These are phyloP conservation scores for Euphydryas editha DNA, from an alignment of 2,888 invertebrate species.

Conservation along the genomic window DNA sequence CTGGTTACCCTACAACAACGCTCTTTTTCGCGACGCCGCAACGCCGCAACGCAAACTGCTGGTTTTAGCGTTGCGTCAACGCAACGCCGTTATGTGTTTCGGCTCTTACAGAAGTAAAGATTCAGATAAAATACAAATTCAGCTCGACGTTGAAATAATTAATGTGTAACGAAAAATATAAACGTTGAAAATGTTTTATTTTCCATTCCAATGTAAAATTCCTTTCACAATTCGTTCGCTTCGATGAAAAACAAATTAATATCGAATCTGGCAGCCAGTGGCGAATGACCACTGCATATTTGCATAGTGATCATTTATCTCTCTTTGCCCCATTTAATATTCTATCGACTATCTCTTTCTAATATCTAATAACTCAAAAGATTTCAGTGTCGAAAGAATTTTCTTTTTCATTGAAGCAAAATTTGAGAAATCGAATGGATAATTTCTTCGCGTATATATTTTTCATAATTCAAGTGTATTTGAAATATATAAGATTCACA, in stretches of 20 bases:
- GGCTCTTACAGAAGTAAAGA: neutral
- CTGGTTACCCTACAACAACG: too few species aligned
- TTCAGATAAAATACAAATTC: neutral
- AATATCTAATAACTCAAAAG: neutral
- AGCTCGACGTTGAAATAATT: neutral
- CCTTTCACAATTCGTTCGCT: neutral
- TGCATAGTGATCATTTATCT: neutral
- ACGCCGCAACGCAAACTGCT: too few species aligned
- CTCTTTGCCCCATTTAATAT: neutral
- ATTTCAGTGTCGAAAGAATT: neutral
- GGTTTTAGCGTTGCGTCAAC: too few species aligned
- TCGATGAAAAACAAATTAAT: constrained; percentile 8
- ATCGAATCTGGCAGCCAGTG: constrained; percentile 7
- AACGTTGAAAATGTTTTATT: neutral
- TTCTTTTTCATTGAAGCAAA: neutral
- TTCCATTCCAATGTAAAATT: neutral
- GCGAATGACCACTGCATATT: constrained; percentile 12
- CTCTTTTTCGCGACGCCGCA: too few species aligned
- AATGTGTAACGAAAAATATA: neutral
- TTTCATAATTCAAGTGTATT: too few species aligned
- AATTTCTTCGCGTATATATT: neutral
- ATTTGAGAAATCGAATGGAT: neutral
- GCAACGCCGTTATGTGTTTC: too few species aligned
- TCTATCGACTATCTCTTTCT: neutral
- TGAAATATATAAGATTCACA: too few species aligned